Base-by-base conservation (phyloP, 2,888 invertebrate species). In the Miltochrista miniata region DNA sequence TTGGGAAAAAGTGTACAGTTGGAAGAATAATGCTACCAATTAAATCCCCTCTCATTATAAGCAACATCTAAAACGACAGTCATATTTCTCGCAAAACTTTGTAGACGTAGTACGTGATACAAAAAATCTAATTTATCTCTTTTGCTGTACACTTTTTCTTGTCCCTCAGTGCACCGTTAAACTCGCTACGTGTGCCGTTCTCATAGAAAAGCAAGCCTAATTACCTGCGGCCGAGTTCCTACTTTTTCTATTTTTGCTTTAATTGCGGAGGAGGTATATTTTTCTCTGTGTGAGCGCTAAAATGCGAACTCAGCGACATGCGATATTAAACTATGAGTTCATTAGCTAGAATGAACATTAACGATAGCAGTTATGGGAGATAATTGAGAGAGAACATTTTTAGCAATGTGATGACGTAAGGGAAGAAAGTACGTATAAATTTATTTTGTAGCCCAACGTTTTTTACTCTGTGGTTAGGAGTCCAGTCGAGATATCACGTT, bases 161-260 rank as follows among this genome's bases (percentile, higher is more conserved):
- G 71, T 49, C 70, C 62, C 38, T 35, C 59, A 79, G 64, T 84
- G 73, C 75, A 79, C 58, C 31, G 53, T 50, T 64, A 69, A 80
- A 79, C 64, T 78, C 64, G 75, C 75, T 74, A 77, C 76, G 76
- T 76, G 75, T 74, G 79, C 75, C 66, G 64, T 75, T 75, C 75
- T 74, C 72, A 68, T 72, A 76, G 76, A 74, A 52, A 79, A 75
- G 72, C 74, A 67, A 61, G 72, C 77, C 76, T 87, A 84, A 87
- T 87, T 86, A 83, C 86, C 81, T 79, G 78, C 54, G 75, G 66
- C 72, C 68, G 66, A 72, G 61, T 72, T 71, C 46, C 53, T 50
- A 59, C 44, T 60, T 74, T 66, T 68, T 72, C 73, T 69, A 72
- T 74, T 78, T 77, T 63, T 64, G 60, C 70, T 71, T 75, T 77